Evolutionary conservation across 2,113 vertebrate species (phyloP), one percentile per base, ranked within the genome.

Genomic region (Callipepla squamata): DNA sequence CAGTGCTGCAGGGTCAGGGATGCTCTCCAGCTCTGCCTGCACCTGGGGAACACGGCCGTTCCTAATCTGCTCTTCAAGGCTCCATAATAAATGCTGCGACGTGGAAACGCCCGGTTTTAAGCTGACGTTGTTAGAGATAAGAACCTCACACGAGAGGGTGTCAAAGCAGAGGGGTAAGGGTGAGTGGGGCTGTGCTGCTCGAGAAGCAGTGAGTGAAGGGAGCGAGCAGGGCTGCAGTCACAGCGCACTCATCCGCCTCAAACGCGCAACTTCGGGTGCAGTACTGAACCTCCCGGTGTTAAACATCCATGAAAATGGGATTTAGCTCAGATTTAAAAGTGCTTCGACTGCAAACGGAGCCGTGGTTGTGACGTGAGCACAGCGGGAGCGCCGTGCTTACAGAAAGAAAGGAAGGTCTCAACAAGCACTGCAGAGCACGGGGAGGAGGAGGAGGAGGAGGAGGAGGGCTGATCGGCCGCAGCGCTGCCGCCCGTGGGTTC

Each of bases 401-500:
- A 96, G 73, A 94, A 85, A 80, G 94, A 85, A 93, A 95, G 95
- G 96, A 96, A 96, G 96, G 91, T 92, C 91, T 97, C 97, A 92
- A 93, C 95, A 97, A 97, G 97, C 96, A 96, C 97, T 97, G 98
- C 96, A 95, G 89, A 92, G 91, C 91, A 87, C 40, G 40, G 40
- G 92, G 85, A 83, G 89, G 89, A 87, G 93, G 95, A 96, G 94
- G 97, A 97, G 96, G 47, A 95, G 88, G 95, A 96, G 94, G 97
- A 97, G 96, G 47, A 95, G 89, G 93, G 91, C 63, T 92, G 94
- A 87, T 96, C 95, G 92, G 97, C 94, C 91, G 94, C 97, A 95
- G 96, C 95, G 92, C 96, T 85, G 97, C 97, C 92, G 96, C 96
- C 95, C 96, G 93, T 76, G 87, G 88, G 19, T 95, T 98, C 98